Conservation (phyloP, 2,888 invertebrate species). For the Diaperis boleti region DNA sequence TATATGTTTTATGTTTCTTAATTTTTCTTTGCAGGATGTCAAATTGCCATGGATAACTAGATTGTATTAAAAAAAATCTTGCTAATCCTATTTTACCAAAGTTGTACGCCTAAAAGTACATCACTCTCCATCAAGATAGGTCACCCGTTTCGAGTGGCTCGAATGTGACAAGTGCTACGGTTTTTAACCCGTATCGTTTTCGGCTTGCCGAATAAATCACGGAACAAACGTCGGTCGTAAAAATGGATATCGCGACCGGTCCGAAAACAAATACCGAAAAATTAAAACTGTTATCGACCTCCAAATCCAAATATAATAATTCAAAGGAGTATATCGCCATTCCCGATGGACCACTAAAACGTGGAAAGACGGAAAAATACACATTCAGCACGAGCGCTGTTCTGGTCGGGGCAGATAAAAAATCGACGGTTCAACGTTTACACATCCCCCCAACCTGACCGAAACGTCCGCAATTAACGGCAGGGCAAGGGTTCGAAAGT, state of each 20-base stretch:
- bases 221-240: constrained; percentile 17
- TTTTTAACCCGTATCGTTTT: too few relatives aligned
- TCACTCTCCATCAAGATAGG: too few relatives aligned
- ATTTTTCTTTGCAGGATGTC: too few relatives aligned
- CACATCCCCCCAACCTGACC: constrained; percentile 38
- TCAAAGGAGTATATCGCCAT: constrained; percentile 51
- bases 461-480: constrained; percentile 29
- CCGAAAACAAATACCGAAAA: constrained; percentile 49
- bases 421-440: constrained; percentile 48
- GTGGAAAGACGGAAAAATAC: constrained; percentile 51
- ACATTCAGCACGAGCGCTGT: constrained; percentile 51
- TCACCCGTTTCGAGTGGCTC: too few relatives aligned
- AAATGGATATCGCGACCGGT: constrained; percentile 28
- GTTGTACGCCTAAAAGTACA: too few relatives aligned
- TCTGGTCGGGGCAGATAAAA: constrained; percentile 51
- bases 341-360: constrained; percentile 49
- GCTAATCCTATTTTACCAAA: too few relatives aligned
- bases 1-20: too few relatives aligned
- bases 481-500: constrained; percentile 15
- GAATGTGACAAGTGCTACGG: too few relatives aligned
- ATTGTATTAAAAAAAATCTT: too few relatives aligned
- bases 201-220: too few relatives aligned
- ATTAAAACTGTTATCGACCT: constrained; percentile 51
- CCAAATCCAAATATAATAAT: constrained; percentile 52
- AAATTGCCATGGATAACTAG: too few relatives aligned